Percentiles rank a stretch among this genome's conserved stretches.
These are phyloP conservation scores for Chaetodon trifasciatus DNA, from an alignment of 2,797 vertebrate genomes.

Conservation along the genomic window DNA sequence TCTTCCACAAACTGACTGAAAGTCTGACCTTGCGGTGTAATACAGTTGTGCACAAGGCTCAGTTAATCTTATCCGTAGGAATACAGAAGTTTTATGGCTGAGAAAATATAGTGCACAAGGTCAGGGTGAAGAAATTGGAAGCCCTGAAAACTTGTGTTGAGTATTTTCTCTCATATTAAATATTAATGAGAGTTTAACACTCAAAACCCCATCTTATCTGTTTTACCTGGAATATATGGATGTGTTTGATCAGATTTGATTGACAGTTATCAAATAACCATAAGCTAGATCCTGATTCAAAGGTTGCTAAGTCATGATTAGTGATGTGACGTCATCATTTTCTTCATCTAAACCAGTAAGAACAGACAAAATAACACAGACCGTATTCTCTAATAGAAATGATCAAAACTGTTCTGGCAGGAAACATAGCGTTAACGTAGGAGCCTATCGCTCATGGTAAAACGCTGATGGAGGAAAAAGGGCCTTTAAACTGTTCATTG, in stretches of 20 bases:
- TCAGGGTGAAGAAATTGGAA: no score
- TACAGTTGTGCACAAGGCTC: no score
- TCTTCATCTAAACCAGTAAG: not conserved
- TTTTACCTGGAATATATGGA: no score
- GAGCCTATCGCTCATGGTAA: not conserved
- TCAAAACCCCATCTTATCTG: not conserved
- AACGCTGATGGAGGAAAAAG: not conserved
- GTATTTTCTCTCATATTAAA: not conserved
- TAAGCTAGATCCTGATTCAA: not conserved
- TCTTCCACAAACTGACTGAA: no score
- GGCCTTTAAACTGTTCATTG: not conserved
- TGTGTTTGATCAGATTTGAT: not conserved
- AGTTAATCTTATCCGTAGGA: no score
- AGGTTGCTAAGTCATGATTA: not conserved
- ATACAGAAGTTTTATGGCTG: no score
- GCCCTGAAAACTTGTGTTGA: not conserved
- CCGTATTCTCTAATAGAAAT: not conserved
- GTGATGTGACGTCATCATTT: not conserved
- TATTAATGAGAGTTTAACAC: not conserved
- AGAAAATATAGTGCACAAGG: no score
- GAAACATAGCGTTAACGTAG: not conserved
- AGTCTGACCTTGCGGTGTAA: no score
- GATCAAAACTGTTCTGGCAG: not conserved
- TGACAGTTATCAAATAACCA: no score
- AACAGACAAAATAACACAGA: not conserved